phyloP scores from a whole-genome alignment of 2,888 invertebrate genomes.

The Dermolepida albohirtum region DNA sequence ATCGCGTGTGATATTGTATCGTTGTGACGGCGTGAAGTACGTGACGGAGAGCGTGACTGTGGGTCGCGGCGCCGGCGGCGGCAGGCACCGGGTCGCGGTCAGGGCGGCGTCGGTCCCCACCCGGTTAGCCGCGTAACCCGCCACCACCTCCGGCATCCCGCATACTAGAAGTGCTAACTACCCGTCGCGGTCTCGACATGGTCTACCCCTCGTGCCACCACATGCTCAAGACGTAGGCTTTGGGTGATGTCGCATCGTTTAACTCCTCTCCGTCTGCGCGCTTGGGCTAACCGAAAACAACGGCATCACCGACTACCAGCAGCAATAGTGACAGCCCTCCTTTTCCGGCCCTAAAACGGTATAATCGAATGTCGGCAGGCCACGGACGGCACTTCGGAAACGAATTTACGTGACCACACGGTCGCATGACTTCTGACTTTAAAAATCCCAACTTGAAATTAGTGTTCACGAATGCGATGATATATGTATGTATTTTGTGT shows the following conservation, averaged over 20 bases:
- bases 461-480: conserved; percentile 4
- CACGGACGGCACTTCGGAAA: conserved; percentile 18
- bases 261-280: conserved; percentile 30
- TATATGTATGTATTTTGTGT: no score
- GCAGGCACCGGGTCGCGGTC: conserved; percentile 49
- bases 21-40: conserved; percentile 45
- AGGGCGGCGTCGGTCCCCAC: conserved; percentile 45
- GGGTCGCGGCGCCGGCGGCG: conserved; percentile 53
- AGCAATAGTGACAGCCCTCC: conserved; percentile 9
- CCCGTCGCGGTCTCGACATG: conserved; percentile 45
- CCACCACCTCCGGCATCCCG: conserved; percentile 59
- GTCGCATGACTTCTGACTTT: conserved; percentile 21
- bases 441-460: conserved; percentile 9
- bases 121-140: conserved; percentile 54
- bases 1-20: conserved; percentile 39
- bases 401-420: conserved; percentile 28
- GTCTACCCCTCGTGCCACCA: conserved; percentile 40
- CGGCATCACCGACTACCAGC: conserved; percentile 24
- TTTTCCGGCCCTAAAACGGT: conserved; percentile 19
- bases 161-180: conserved; percentile 52
- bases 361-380: conserved; percentile 31
- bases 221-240: conserved; percentile 37
- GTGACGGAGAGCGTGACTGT: conserved; percentile 43
- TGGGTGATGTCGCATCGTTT: conserved; percentile 18
- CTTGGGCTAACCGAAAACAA: conserved; percentile 30